Evolutionary conservation across 2,888 invertebrate genomes (phyloP), one percentile per base, ranked within the genome.

Genomic region (Callyntrura guangdongensis): DNA sequence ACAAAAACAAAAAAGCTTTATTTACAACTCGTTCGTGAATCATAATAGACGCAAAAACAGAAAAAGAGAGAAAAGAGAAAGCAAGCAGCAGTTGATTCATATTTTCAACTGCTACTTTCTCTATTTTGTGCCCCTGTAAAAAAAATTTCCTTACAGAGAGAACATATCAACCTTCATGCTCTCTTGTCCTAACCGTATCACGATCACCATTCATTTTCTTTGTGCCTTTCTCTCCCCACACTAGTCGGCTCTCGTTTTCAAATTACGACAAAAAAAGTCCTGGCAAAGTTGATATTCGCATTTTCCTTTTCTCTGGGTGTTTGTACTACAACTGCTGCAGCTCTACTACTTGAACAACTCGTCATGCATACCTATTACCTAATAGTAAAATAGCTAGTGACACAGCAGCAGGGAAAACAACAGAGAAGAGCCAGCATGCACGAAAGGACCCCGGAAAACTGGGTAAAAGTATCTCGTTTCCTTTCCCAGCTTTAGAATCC

Each of bases 301-400:
- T 36, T 67, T 67, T 27, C 25, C 67, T 67, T 67, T 25, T 36
- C 36, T 5, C 27, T 67, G 45, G 36, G n/a, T n/a, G 59, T 59
- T 59, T n/a, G 59, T 59, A 20, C 17, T 17, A 59, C n/a, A 14
- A 17, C 17, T 53, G 53, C 14, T 53, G 59, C 6, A 25, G 25
- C 22, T 45, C 27, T 72, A 72, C n/a, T 45, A 12, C 64, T 64
- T 64, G 4, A 11, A 17, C 64, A 9, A 79, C 56, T n/a, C 59
- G 56, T 56, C 79, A 59, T 59, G 79, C 53, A 79, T 79, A 79
- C 59, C 79, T 79, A 79, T 79, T 56, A 79, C 79, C 79, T 79
- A 79, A 79, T 79, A 79, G n/a, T 79, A 79, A 79, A 59, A 36
- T 56, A 79, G 79, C 79, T 56, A 79, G 56, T 79, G 79, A 56